These are phyloP conservation scores for Dicycla oo DNA, from an alignment of 2,888 invertebrate genomes.

Conservation along the genomic window DNA sequence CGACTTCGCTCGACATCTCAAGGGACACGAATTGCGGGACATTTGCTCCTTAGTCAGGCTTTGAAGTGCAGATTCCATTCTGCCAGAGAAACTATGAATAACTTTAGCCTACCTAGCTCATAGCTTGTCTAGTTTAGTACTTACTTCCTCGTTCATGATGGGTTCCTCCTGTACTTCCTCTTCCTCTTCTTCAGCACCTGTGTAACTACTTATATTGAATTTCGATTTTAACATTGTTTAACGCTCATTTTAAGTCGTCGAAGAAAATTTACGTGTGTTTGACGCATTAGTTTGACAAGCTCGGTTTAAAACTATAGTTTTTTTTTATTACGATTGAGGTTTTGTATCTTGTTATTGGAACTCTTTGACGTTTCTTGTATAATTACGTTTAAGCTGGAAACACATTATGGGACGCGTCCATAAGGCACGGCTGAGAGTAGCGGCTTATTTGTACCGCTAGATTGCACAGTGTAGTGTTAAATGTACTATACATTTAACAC, in stretches of 20 bases:
- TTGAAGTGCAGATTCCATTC: neutral
- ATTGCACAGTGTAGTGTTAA: too few relatives aligned
- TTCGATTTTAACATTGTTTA: conserved; percentile 21
- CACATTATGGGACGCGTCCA: too few relatives aligned
- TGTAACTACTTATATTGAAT: neutral
- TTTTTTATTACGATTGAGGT: neutral
- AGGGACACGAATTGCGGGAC: neutral
- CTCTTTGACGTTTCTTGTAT: neutral
- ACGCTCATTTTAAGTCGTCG: neutral
- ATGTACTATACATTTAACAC: too few relatives aligned
- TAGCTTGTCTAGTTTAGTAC: neutral
- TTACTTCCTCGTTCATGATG: too few relatives aligned
- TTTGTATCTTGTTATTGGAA: conserved; percentile 2
- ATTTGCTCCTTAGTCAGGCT: neutral
- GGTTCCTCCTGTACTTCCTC: neutral
- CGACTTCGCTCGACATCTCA: too few relatives aligned
- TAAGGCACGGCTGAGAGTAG: too few relatives aligned
- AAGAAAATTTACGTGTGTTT: neutral
- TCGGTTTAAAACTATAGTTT: conserved; percentile 10
- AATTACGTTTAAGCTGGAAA: too few relatives aligned
- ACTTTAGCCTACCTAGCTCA: neutral
- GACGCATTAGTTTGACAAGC: conserved; percentile 7
- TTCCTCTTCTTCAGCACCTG: neutral
- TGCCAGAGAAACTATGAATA: neutral
- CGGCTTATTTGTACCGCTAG: too few relatives aligned